Conservation (phyloP, 2,797 vertebrate genomes). For the Ctenochaetus hawaiiensis region DNA sequence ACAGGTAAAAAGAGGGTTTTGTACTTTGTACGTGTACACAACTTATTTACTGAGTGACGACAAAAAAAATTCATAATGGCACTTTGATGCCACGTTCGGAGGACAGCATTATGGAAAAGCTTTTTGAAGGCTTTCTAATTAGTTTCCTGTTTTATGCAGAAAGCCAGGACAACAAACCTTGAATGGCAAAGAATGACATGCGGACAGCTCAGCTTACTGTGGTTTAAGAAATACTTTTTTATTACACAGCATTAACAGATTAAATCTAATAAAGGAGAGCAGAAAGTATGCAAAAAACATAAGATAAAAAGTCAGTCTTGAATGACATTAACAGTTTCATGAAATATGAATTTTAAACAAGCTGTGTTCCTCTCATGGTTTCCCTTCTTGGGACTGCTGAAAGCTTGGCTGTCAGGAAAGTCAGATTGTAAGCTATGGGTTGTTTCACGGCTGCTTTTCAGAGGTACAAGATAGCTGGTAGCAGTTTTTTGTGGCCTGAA, state of each 20-base stretch:
- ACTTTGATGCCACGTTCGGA: slow-evolving; percentile 60
- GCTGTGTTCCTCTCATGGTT: neutral
- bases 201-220: neutral
- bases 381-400: slow-evolving; percentile 30
- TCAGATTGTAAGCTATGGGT: slow-evolving; percentile 39
- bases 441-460: slow-evolving; percentile 52
- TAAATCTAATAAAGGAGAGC: slow-evolving; percentile 22
- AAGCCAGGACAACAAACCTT: slow-evolving; percentile 28
- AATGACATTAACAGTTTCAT: slow-evolving; percentile 6
- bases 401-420: slow-evolving; percentile 44
- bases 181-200: neutral
- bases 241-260: slow-evolving; percentile 18
- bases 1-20: slow-evolving; percentile 75
- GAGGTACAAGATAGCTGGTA: slow-evolving; percentile 51
- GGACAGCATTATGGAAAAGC: neutral
- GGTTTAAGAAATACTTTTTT: neutral
- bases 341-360: slow-evolving; percentile 20
- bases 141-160: slow-evolving; percentile 12
- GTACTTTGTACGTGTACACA: slow-evolving; percentile 48
- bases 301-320: slow-evolving; percentile 9
- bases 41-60: slow-evolving; percentile 49
- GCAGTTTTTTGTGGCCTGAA: slow-evolving; percentile 53
- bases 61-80: slow-evolving; percentile 48
- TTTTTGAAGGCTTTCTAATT: slow-evolving; percentile 46
- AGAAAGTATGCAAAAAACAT: slow-evolving; percentile 13